Conservation (phyloP, 2,888 invertebrate genomes). For the Aphodius sticticus region DNA sequence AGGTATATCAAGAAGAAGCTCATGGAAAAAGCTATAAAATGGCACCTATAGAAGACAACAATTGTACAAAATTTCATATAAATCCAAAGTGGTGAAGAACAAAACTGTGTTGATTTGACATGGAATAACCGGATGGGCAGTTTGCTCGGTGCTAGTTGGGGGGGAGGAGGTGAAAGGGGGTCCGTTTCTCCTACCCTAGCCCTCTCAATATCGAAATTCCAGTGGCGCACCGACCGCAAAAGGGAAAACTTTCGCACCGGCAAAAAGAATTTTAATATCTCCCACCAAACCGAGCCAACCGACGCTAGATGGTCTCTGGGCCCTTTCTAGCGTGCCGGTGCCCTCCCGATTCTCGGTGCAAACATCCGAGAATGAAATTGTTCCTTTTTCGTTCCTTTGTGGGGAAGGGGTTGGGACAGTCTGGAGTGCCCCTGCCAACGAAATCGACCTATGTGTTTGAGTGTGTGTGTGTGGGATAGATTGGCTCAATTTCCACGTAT, state of each 20-base stretch:
- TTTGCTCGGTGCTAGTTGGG: too few relatives aligned
- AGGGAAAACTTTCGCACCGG: slow-evolving; percentile 26
- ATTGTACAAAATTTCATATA: too few relatives aligned
- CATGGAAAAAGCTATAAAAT: too few relatives aligned
- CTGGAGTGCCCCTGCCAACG: not conserved
- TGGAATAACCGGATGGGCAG: too few relatives aligned
- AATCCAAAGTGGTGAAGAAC: too few relatives aligned
- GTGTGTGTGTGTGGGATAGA: not conserved
- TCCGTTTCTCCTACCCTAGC: not conserved
- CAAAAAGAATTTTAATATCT: slow-evolving; percentile 26
- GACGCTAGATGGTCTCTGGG: slow-evolving; percentile 9
- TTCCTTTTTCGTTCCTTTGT: slow-evolving; percentile 21
- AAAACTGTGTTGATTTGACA: too few relatives aligned
- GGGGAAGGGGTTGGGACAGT: not conserved
- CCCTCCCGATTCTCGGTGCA: slow-evolving; percentile 10
- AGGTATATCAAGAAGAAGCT: too few relatives aligned
- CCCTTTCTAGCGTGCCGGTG: not conserved
- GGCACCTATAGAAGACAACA: too few relatives aligned
- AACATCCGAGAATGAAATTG: slow-evolving; percentile 27
- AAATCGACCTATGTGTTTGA: not conserved
- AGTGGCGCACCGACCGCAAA: slow-evolving; percentile 24
- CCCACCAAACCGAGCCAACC: slow-evolving; percentile 1
- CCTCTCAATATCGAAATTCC: slow-evolving; percentile 25
- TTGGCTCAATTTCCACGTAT: too few relatives aligned
- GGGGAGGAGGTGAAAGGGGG: too few relatives aligned